Percentiles rank a stretch among this genome's conserved stretches.
Evolutionary conservation across 1,140 invertebrate genomes (phyloP).

Genomic region (Heliconius nattereri): DNA sequence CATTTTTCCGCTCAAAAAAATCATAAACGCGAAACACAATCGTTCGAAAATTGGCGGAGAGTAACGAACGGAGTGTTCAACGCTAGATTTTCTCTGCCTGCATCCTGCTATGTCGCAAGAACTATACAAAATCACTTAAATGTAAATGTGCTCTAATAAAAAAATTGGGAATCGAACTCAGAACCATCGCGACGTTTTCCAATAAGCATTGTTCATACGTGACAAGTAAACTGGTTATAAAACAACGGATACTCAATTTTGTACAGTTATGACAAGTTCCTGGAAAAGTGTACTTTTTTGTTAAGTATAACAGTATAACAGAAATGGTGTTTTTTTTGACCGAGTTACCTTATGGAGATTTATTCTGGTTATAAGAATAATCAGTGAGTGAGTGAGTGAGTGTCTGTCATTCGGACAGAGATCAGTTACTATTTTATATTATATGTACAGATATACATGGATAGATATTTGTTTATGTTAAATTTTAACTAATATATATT

Average conservation of each 20-base stretch:
- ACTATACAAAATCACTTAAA: not conserved
- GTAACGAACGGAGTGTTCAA: no score
- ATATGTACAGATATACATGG: no score
- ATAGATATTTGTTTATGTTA: no score
- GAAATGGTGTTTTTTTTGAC: not conserved
- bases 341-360: not conserved
- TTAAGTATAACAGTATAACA: not conserved
- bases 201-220: not conserved
- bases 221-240: constrained; percentile 4
- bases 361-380: not conserved
- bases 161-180: not conserved
- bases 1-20: no score
- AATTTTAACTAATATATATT: no score
- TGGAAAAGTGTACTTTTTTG: not conserved
- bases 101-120: no score
- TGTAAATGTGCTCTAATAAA: not conserved
- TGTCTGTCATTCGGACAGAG: no score
- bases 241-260: not conserved
- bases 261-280: constrained; percentile 10
- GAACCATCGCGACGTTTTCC: not conserved
- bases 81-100: no score
- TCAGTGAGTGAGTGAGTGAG: no score
- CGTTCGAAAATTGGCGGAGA: no score
- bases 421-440: no score
- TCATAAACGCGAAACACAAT: no score